Conservation (phyloP, 30 jellyfish, hydroid and myxozoan species). For the Turritopsis rubra region DNA sequence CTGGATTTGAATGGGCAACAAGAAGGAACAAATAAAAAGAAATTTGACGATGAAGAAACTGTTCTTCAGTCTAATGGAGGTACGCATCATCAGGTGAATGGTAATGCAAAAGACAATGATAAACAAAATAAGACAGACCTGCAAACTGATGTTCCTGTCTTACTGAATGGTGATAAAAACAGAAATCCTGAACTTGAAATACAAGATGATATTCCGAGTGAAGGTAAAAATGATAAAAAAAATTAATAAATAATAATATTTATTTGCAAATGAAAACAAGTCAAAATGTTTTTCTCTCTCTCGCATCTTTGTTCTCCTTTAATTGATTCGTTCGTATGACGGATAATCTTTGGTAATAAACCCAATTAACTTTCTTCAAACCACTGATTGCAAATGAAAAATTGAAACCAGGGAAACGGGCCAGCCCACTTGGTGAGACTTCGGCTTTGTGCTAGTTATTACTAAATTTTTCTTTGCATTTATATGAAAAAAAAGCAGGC, state of each 20-base stretch:
- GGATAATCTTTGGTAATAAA: too few relatives aligned
- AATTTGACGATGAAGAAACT: neutral
- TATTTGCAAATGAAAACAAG: neutral
- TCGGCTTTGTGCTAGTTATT: too few relatives aligned
- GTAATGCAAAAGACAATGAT: neutral
- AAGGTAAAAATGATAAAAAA: neutral
- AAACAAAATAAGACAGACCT: neutral
- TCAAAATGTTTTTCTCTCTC: neutral
- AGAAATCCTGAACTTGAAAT: neutral
- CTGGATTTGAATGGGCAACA: conserved; percentile 13
- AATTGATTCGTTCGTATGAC: too few relatives aligned
- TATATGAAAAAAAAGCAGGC: too few relatives aligned
- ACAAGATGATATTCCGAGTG: neutral
- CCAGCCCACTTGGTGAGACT: too few relatives aligned
- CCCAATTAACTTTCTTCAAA: too few relatives aligned
- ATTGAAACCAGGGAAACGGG: too few relatives aligned
- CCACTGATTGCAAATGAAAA: too few relatives aligned
- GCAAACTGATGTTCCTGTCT: neutral
- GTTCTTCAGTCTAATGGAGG: neutral
- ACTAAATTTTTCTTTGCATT: too few relatives aligned
- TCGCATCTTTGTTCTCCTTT: neutral
- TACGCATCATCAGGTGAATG: neutral
- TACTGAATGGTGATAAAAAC: neutral
- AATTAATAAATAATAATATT: too few relatives aligned
- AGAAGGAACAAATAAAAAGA: neutral